Conservation (phyloP, 2,888 invertebrate species). For the Cremastobaeus sp. region DNA sequence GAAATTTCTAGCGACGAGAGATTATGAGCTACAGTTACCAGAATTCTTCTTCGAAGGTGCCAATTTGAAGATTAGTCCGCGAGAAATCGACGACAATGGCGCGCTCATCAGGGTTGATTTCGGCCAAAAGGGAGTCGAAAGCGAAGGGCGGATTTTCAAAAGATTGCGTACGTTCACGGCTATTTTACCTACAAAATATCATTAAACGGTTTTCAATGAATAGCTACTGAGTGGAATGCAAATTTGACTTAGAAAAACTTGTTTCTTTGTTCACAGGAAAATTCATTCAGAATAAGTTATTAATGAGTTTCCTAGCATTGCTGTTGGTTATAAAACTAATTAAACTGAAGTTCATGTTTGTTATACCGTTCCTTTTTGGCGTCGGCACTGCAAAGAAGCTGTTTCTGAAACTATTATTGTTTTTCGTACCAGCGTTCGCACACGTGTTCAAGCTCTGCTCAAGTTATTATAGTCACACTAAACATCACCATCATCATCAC, state of each 20-base stretch:
- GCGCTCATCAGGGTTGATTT: conserved; percentile 87
- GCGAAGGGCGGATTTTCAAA: conserved; percentile 83
- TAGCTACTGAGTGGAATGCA: too few species aligned
- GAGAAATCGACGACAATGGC: conserved; percentile 85
- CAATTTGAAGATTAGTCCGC: conserved; percentile 85
- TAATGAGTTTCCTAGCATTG: conserved; percentile 87
- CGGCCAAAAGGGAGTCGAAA: conserved; percentile 78
- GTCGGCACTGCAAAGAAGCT: conserved; percentile 91
- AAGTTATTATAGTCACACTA: conserved; percentile 87
- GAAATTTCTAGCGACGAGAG: conserved; percentile 88
- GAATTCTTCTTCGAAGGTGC: conserved; percentile 87
- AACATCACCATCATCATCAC: conserved; percentile 88
- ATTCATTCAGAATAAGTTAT: conserved; percentile 86
- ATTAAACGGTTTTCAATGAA: neutral
- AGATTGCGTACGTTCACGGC: conserved; percentile 84
- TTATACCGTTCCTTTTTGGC: conserved; percentile 88
- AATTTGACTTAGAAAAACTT: too few species aligned
- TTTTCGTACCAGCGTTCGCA: conserved; percentile 89
- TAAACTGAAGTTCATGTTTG: conserved; percentile 88
- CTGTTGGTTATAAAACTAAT: conserved; percentile 88
- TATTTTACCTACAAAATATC: neutral
- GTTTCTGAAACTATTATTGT: conserved; percentile 87
- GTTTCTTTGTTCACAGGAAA: conserved; percentile 84
- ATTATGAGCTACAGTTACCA: conserved; percentile 86
- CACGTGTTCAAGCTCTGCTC: conserved; percentile 92